These are phyloP conservation scores for Diarsia rubi DNA, from an alignment of 2,888 invertebrate genomes.

Conservation along the genomic window DNA sequence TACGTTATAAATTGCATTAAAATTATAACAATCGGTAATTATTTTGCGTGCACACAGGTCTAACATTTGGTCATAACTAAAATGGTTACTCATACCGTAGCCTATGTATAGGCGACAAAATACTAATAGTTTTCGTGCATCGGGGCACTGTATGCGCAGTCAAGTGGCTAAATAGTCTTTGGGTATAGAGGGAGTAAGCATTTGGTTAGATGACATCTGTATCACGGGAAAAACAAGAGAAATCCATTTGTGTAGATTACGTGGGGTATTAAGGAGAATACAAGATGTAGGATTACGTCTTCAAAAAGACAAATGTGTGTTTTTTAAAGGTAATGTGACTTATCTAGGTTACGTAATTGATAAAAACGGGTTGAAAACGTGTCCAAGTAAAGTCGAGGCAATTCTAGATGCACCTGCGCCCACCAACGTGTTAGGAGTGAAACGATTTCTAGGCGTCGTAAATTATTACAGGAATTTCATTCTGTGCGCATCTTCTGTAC, in stretches of 20 bases:
- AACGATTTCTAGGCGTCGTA: neutral
- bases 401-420: neutral
- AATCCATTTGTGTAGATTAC: neutral
- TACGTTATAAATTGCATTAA: no score
- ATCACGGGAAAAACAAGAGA: neutral
- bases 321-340: neutral
- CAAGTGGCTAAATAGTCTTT: no score
- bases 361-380: neutral
- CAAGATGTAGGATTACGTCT: neutral
- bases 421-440: neutral
- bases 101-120: no score
- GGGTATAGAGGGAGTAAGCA: neutral
- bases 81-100: no score
- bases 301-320: neutral
- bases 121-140: no score
- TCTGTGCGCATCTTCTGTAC: neutral
- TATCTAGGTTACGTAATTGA: neutral
- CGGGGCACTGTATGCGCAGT: no score
- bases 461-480: constrained; percentile 3
- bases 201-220: neutral
- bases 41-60: no score
- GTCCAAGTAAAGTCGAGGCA: neutral
- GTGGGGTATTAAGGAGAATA: neutral
- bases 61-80: no score
- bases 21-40: no score